Evolutionary conservation across 2,888 invertebrate species (phyloP).

Genomic region (Dendrolimus houi): DNA sequence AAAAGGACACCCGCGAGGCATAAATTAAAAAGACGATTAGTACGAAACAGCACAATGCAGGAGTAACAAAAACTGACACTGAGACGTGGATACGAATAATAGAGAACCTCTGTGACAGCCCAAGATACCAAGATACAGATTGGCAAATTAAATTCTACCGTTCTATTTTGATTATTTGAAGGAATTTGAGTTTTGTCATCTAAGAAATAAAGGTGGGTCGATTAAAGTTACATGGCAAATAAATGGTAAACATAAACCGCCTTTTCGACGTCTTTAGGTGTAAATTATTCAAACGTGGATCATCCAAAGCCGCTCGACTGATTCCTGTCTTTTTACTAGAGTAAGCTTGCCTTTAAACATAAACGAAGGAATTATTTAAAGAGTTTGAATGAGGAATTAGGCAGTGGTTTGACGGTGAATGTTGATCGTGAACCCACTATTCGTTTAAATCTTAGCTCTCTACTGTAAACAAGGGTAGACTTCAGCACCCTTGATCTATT

Average conservation of each 20-base stretch:
- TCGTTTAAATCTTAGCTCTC: neutral
- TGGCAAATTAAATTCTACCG: constrained; percentile 21
- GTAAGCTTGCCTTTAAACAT: constrained; percentile 54
- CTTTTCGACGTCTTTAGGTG: constrained; percentile 59
- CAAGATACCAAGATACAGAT: constrained; percentile 40
- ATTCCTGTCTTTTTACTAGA: constrained; percentile 53
- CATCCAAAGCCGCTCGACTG: constrained; percentile 50
- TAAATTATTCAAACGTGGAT: constrained; percentile 68
- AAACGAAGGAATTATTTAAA: constrained; percentile 57
- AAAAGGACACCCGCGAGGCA: constrained; percentile 31
- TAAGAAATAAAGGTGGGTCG: constrained; percentile 14
- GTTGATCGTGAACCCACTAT: constrained; percentile 30
- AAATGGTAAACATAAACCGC: constrained; percentile 29
- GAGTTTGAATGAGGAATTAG: constrained; percentile 47
- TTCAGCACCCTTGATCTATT: no score
- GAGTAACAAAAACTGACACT: constrained; percentile 50
- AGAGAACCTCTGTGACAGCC: constrained; percentile 47
- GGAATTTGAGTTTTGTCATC: constrained; percentile 17
- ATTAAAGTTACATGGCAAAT: constrained; percentile 6
- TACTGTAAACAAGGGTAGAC: no score
- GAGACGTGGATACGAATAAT: constrained; percentile 49
- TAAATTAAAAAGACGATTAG: constrained; percentile 41
- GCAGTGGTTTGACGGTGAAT: constrained; percentile 38
- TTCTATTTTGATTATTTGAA: neutral
- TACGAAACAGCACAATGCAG: constrained; percentile 38